Conservation (phyloP, 2,888 invertebrate genomes). For the Antheraea yamamai region DNA sequence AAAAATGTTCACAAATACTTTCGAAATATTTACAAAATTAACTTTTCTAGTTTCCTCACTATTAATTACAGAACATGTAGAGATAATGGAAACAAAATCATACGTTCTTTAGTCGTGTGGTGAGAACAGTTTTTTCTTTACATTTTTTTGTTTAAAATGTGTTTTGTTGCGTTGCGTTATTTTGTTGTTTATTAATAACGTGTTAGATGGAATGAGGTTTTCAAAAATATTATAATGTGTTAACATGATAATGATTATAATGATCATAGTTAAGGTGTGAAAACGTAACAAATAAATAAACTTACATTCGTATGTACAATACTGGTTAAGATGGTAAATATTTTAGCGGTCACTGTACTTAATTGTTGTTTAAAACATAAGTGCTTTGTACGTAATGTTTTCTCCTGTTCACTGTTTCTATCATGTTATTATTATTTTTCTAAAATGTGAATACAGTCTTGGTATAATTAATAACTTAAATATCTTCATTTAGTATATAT, state of each 20-base stretch:
- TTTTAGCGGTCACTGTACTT: background rate
- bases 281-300: too few species aligned
- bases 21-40: background rate
- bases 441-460: background rate
- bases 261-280: too few species aligned
- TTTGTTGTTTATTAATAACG: background rate
- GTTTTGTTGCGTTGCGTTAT: background rate
- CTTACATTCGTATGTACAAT: background rate
- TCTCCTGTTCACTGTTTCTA: background rate
- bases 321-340: too few species aligned
- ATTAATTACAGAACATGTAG: too few species aligned
- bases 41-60: background rate
- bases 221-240: background rate
- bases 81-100: background rate
- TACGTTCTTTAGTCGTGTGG: background rate
- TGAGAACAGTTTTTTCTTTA: background rate
- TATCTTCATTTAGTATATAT: too few species aligned
- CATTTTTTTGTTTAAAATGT: background rate
- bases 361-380: background rate
- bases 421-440: background rate
- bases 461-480: background rate
- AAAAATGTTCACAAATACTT: background rate
- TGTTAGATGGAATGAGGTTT: background rate
- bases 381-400: background rate
- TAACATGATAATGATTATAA: background rate